A percentile compares a stretch with the other conserved stretches of the same genome.
Conservation (phyloP, 2,888 invertebrate species). For the Asteroscopus sphinx region DNA sequence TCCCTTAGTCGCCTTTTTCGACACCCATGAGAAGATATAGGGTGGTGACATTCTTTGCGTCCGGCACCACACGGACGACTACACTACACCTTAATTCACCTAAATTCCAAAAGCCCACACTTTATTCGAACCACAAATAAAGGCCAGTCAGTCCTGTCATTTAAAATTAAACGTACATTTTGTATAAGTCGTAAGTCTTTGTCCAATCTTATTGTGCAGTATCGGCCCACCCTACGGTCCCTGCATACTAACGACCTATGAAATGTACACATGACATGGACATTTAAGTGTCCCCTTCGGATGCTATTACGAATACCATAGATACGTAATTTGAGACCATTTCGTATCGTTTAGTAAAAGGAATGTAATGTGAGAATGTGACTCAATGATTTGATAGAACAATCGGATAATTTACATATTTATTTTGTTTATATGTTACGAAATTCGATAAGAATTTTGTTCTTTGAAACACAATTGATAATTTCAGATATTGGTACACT, state of each 20-base stretch:
- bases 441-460: neutral
- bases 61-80: no score
- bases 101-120: constrained; percentile 37
- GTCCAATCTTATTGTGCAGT: constrained; percentile 58
- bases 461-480: no score
- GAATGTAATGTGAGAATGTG: neutral
- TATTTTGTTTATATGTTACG: neutral
- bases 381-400: neutral
- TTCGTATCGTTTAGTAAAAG: constrained; percentile 9
- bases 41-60: no score
- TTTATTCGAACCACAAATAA: constrained; percentile 20
- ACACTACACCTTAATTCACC: constrained; percentile 1
- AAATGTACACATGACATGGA: constrained; percentile 63
- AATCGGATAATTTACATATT: neutral
- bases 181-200: constrained; percentile 45
- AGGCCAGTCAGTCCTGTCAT: constrained; percentile 29
- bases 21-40: no score
- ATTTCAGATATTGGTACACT: constrained; percentile 1
- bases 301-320: constrained; percentile 55
- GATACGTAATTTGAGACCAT: constrained; percentile 41
- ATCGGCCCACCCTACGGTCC: constrained; percentile 49
- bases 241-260: constrained; percentile 72
- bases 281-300: constrained; percentile 63
- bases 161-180: constrained; percentile 36
- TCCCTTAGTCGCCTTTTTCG: no score